A percentile compares a stretch with the other conserved stretches of the same genome.
Conservation (phyloP, 2,888 invertebrate genomes). For the Eurytoma adleriae region DNA sequence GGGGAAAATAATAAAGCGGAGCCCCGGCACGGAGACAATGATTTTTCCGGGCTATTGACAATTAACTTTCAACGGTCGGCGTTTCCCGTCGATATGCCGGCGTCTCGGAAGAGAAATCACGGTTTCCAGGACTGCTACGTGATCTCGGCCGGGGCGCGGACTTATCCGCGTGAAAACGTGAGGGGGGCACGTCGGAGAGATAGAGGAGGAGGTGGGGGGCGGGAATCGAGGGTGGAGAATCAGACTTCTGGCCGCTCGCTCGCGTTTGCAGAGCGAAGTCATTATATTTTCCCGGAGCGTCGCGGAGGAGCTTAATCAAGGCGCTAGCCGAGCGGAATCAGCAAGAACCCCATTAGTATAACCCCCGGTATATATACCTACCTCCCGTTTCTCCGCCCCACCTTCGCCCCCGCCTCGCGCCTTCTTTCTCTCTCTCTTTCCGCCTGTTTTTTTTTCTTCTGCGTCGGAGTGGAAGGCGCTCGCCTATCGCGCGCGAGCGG, state of each 20-base stretch:
- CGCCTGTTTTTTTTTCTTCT: neutral
- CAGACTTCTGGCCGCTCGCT: conserved; percentile 38
- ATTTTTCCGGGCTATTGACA: conserved; percentile 54
- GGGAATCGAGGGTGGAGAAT: conserved; percentile 52
- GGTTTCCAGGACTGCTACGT: conserved; percentile 61
- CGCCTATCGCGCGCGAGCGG: neutral
- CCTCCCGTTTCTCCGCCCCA: conserved; percentile 40
- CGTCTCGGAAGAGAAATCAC: conserved; percentile 61
- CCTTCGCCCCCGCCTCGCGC: conserved; percentile 9
- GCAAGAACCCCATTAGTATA: conserved; percentile 75
- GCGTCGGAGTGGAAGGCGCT: neutral
- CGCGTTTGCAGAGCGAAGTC: conserved; percentile 71
- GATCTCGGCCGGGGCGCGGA: conserved; percentile 59
- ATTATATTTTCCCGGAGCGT: conserved; percentile 75
- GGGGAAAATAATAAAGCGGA: conserved; percentile 4
- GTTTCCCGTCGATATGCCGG: conserved; percentile 42
- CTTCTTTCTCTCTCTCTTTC: neutral
- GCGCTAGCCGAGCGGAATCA: conserved; percentile 74
- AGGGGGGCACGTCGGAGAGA: conserved; percentile 23
- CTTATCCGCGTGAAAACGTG: conserved; percentile 57
- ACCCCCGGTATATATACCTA: conserved; percentile 58
- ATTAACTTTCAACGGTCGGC: conserved; percentile 54
- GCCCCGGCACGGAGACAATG: conserved; percentile 41
- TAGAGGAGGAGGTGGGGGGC: conserved; percentile 10
- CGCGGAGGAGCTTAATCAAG: conserved; percentile 74